Base-by-base conservation (phyloP, 2,797 vertebrate genomes). In the Eutrigla gurnardus region DNA sequence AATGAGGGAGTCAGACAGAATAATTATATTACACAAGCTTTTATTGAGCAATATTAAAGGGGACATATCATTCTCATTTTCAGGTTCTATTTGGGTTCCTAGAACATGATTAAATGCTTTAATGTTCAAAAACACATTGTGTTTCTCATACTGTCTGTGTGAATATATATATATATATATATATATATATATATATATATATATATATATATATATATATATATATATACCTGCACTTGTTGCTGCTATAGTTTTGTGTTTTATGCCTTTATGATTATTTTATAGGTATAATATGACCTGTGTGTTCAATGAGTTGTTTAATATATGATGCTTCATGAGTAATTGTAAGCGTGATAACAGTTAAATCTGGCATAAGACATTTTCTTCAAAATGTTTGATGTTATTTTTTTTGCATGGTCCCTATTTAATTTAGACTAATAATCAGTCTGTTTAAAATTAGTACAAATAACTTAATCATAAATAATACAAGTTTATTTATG, bases 31-130 rank as follows among this genome's bases (percentile, higher is more conserved):
- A 2, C 0, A 9, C 47, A 9, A 35, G 54, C 61, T 62, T 47
- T 57, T 2, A 45, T 0, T 25, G 1, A 49, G 43, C n/a, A 53
- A 42, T 25, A 53, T 37, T 57, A 5, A 57, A 37, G 35, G 53
- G 0, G 53, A 1, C 4, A 3, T 36, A 57, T 57, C 1, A 3
- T 54, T 7, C 2, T 53, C 0, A 35, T 46, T 46, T 46, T 45
- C 2, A 45, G 40, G 10, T 43, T 47, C 15, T 17, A 47, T n/a
- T n/a, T 47, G 6, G 15, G 45, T 18, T 18, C 1, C n/a, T 50
- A 5, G 47, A 25, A 50, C 45, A 46, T 46, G 43, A 6, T 42
- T 15, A 49, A 15, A 49, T 46, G 6, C 7, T 49, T 49, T 49
- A 49, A 7, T 49, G 17, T 49, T 49, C 3, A n/a, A 49, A n/a